Evolutionary conservation across 2,888 invertebrate species (phyloP).

Genomic region (Crematogaster levior): DNA sequence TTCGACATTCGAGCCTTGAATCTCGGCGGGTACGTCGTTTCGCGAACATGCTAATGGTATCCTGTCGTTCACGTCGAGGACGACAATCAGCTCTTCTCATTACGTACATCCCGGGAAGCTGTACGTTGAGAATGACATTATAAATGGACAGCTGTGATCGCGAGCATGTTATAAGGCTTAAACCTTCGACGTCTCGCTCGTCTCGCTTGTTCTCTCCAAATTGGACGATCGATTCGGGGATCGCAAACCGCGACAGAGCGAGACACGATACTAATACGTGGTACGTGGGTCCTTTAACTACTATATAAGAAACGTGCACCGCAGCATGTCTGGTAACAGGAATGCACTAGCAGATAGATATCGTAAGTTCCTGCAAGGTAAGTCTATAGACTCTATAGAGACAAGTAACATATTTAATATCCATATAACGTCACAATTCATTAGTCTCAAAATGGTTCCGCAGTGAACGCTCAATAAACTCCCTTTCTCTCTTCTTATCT

Average conservation of each 20-base stretch:
- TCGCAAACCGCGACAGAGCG: not conserved
- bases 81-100: constrained; percentile 19
- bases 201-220: not conserved
- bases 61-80: constrained; percentile 30
- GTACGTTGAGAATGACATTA: not conserved
- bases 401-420: constrained; percentile 15
- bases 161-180: constrained; percentile 30
- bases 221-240: not conserved
- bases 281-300: constrained; percentile 33
- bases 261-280: constrained; percentile 45
- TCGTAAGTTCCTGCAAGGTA: constrained; percentile 21
- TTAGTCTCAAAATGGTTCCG: not conserved
- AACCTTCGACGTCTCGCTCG: constrained; percentile 25
- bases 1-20: constrained; percentile 20
- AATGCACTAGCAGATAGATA: constrained; percentile 36
- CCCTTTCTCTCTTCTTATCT: not conserved
- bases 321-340: constrained; percentile 20
- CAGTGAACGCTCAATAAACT: constrained; percentile 17
- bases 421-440: not conserved
- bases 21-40: constrained; percentile 20
- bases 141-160: not conserved
- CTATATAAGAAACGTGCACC: constrained; percentile 16
- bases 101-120: constrained; percentile 1
- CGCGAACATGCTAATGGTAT: constrained; percentile 18
- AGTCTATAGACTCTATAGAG: constrained; percentile 29